These are phyloP conservation scores for Nineta flava DNA, from an alignment of 2,888 invertebrate species.

Conservation along the genomic window DNA sequence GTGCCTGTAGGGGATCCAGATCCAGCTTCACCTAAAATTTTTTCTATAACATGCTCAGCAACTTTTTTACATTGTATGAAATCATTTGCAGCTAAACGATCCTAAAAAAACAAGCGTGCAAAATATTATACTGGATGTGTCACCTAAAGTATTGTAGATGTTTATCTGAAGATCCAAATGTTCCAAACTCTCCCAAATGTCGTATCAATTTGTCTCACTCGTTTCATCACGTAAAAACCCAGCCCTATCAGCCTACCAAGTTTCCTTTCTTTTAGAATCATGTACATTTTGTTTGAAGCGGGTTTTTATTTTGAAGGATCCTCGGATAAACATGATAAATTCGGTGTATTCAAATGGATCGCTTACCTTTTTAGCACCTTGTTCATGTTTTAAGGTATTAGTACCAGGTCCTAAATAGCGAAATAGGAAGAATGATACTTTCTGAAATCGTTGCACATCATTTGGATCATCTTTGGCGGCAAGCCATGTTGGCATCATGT, in stretches of 20 bases:
- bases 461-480: slow-evolving; percentile 88
- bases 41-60: slow-evolving; percentile 95
- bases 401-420: slow-evolving; percentile 70
- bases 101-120: slow-evolving; percentile 37
- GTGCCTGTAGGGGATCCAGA: slow-evolving; percentile 55
- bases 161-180: too few relatives aligned
- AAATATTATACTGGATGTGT: too few relatives aligned
- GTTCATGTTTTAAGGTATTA: slow-evolving; percentile 46
- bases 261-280: too few relatives aligned
- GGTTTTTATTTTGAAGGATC: too few relatives aligned
- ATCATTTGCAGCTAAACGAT: slow-evolving; percentile 94
- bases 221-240: too few relatives aligned
- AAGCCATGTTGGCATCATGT: slow-evolving; percentile 93
- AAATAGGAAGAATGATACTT: slow-evolving; percentile 90
- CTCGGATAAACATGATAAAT: too few relatives aligned
- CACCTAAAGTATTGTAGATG: too few relatives aligned
- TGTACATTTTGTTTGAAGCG: slow-evolving; percentile 3
- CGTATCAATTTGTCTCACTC: too few relatives aligned
- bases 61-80: slow-evolving; percentile 98
- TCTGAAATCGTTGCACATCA: slow-evolving; percentile 87
- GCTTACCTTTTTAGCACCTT: slow-evolving; percentile 62
- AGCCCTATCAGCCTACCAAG: too few relatives aligned
- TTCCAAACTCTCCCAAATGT: too few relatives aligned
- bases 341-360: too few relatives aligned
- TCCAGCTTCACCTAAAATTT: slow-evolving; percentile 62